Evolutionary conservation across 30 jellyfish, hydroid and myxozoan genomes (phyloP).

Genomic region (Mastigias papua): DNA sequence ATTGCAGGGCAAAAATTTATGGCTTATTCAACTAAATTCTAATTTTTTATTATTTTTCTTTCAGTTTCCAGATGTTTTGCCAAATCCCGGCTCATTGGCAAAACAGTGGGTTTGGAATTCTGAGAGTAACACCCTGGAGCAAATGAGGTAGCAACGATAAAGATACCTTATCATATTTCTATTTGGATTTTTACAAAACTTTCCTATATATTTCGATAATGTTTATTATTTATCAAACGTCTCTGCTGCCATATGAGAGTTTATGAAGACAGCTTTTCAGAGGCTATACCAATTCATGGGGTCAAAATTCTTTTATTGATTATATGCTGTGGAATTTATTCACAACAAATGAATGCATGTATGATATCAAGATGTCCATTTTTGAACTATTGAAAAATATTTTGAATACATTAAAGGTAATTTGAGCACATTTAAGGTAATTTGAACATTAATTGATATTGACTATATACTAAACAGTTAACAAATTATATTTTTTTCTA

Average conservation of each 20-base stretch:
- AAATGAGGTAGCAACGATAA: slow-evolving; percentile 63
- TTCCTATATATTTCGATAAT: too few relatives aligned
- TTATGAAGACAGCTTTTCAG: too few relatives aligned
- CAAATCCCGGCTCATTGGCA: slow-evolving; percentile 72
- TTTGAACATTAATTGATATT: too few relatives aligned
- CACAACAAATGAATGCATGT: too few relatives aligned
- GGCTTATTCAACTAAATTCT: neutral
- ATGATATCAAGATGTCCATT: neutral
- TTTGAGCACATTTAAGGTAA: too few relatives aligned
- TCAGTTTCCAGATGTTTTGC: slow-evolving; percentile 89
- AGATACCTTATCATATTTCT: too few relatives aligned
- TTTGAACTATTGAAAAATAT: too few relatives aligned
- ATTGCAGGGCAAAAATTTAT: neutral
- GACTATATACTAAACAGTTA: neutral
- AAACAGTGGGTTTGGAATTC: slow-evolving; percentile 89
- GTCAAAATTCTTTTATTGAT: neutral
- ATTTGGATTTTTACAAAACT: too few relatives aligned
- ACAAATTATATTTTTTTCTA: too few relatives aligned
- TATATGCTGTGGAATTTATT: neutral
- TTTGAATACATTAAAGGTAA: neutral
- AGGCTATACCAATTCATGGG: too few relatives aligned
- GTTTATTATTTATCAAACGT: too few relatives aligned
- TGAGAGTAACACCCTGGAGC: slow-evolving; percentile 77
- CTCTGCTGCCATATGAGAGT: too few relatives aligned
- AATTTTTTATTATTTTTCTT: neutral